Base-by-base conservation (phyloP, 2,113 vertebrate species). In the Atractosteus spatula region DNA sequence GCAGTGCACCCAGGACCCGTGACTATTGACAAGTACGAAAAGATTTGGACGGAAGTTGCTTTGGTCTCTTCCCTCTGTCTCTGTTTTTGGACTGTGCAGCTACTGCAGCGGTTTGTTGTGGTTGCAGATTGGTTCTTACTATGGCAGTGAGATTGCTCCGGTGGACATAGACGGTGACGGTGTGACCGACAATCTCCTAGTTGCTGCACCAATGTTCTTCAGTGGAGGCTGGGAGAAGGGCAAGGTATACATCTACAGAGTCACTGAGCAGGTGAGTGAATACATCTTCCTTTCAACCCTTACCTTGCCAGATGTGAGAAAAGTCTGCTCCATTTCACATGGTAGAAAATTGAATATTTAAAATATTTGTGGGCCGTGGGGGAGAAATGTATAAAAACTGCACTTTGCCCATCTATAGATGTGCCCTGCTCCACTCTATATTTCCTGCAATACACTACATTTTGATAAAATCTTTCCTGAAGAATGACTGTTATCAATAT, bases 171-270 rank as follows among this genome's bases (percentile, higher is more conserved):
- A 99, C 0, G 87, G 90, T 0, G 94, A 99, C 0, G 93, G 93
- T 0, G 44, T 95, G 71, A 98, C 96, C 0, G 97, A 99, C 1
- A 85, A 94, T 3, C 86, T 99, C 69, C 85, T 99, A 82, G 95
- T 99, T 79, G 95, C 92, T 3, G 97, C 97, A 0, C 97, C 97
- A 17, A 99, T 98, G 97, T 98, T 90, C 86, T 98, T 98, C 91
- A 96, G 92, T 0, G 93, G 93, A 73, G 95, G 95, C 76, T 76
- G 95, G 56, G 97, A 99, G 85, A 87, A 93, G 57, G 97, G 97
- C 8, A 93, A 88, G 67, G 95, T 99, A 70, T 97, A 97, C 3
- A 80, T 97, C 80, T 99, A 98, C 84, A 43, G 69, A 76, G 84
- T 93, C 66, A 92, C 72, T 12, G 93, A 96, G 84, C 84, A 88